Percentiles rank a stretch among this genome's conserved stretches.
Evolutionary conservation across 2,888 invertebrate species (phyloP).

Genomic region (Poecilus cupreus): DNA sequence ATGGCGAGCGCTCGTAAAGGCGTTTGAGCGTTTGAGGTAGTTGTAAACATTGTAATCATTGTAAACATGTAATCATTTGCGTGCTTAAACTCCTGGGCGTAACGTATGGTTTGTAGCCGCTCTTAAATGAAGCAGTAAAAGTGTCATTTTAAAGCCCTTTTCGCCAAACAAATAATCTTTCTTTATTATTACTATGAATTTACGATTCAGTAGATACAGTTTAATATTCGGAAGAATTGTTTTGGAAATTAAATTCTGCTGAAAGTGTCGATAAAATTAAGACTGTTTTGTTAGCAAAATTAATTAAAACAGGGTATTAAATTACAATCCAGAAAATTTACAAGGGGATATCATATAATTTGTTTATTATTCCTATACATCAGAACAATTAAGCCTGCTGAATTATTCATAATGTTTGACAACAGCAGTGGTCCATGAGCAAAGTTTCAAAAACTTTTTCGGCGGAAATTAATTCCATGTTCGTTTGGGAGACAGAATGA

Average conservation of each 20-base stretch:
- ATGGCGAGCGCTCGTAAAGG: constrained; percentile 3
- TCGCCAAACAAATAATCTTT: constrained; percentile 1
- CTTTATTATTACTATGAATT: constrained; percentile 28
- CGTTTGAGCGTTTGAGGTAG: constrained; percentile 6
- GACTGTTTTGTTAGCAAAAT: constrained; percentile 13
- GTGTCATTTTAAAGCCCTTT: not conserved
- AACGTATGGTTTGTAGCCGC: not conserved
- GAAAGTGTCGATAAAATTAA: not conserved
- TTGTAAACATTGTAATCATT: constrained; percentile 22
- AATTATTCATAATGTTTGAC: constrained; percentile 20
- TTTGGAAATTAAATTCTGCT: not conserved
- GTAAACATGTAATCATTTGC: not conserved
- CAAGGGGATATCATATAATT: not conserved
- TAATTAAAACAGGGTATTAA: constrained; percentile 11
- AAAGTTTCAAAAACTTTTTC: constrained; percentile 29
- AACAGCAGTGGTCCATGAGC: not conserved
- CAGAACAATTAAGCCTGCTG: constrained; percentile 12
- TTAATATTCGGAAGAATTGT: constrained; percentile 13
- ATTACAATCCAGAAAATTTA: not conserved
- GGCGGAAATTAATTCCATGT: constrained; percentile 11
- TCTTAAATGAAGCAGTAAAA: constrained; percentile 25
- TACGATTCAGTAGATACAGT: not conserved
- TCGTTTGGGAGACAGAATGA: constrained; percentile 4
- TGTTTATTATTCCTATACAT: constrained; percentile 36
- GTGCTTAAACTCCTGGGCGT: constrained; percentile 9